Percentiles rank a stretch among this genome's conserved stretches.
phyloP scores from a whole-genome alignment of 2,888 invertebrate species.

The Epinotia demarniana region DNA sequence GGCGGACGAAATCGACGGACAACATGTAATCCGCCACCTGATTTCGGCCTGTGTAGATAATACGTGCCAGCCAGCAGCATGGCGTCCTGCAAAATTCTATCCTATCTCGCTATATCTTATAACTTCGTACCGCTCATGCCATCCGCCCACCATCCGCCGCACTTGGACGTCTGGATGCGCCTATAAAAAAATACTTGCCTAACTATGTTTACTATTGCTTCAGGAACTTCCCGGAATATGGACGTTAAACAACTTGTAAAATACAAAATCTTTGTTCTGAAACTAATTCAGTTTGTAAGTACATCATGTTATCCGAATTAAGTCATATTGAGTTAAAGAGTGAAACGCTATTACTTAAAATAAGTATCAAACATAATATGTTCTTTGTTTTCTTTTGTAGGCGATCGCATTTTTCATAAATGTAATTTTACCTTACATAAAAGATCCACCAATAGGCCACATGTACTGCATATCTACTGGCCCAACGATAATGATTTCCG shows the following conservation, averaged over 20 bases:
- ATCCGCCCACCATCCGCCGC: too few species aligned
- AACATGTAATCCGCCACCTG: too few species aligned
- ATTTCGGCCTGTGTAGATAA: too few species aligned
- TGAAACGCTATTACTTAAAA: background rate
- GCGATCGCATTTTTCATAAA: background rate
- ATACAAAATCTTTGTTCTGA: conserved; percentile 23
- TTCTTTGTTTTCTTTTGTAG: conserved; percentile 5
- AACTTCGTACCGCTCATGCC: too few species aligned
- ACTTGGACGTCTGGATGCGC: too few species aligned
- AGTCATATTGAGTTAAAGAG: background rate
- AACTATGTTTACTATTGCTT: background rate
- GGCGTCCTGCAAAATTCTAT: too few species aligned
- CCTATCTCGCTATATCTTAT: too few species aligned
- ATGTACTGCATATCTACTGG: conserved; percentile 31
- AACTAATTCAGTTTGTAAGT: conserved; percentile 27
- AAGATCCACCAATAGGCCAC: conserved; percentile 14
- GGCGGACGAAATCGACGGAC: too few species aligned
- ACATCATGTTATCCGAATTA: background rate
- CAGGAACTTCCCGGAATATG: conserved; percentile 1
- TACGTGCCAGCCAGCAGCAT: too few species aligned
- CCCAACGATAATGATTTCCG: conserved; percentile 10
- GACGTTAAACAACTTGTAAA: background rate
- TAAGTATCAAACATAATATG: background rate
- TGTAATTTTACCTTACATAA: conserved; percentile 4
- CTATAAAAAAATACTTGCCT: background rate